phyloP scores from a whole-genome alignment of 2,888 invertebrate species.

The Cetonia aurata region DNA sequence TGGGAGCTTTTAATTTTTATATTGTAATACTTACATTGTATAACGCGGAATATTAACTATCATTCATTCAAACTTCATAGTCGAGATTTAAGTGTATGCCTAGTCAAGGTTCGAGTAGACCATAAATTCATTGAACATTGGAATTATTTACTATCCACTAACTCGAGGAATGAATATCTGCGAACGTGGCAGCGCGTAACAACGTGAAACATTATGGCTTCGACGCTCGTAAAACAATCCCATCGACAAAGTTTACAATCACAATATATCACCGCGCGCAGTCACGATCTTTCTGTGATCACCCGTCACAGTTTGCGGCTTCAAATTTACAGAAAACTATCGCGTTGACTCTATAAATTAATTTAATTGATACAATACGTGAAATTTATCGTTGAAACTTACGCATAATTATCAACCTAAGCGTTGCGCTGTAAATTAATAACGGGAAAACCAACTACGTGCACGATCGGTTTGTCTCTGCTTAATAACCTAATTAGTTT shows the following conservation, averaged over 20 bases:
- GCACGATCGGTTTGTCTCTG: conserved; percentile 15
- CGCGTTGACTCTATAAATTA: conserved; percentile 20
- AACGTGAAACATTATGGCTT: conserved; percentile 26
- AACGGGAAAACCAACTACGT: conserved; percentile 26
- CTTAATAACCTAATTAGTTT: conserved; percentile 37
- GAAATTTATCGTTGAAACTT: conserved; percentile 22
- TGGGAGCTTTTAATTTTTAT: too few species aligned
- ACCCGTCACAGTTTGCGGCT: conserved; percentile 1
- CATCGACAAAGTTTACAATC: conserved; percentile 23
- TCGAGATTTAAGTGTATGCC: too few species aligned
- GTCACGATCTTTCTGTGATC: background rate
- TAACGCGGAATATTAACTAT: too few species aligned
- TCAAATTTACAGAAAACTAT: conserved; percentile 25
- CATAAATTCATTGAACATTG: conserved; percentile 23
- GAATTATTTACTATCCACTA: conserved; percentile 18
- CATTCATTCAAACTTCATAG: too few species aligned
- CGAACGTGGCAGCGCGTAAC: background rate
- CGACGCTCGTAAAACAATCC: conserved; percentile 21
- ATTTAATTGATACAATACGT: conserved; percentile 34
- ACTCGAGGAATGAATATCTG: background rate
- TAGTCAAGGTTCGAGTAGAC: background rate
- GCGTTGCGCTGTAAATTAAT: conserved; percentile 14
- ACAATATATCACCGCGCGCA: conserved; percentile 11
- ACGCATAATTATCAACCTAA: conserved; percentile 24
- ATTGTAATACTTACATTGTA: too few species aligned